Conservation (phyloP, 2,113 vertebrate species). For the Coracopsis vasa region DNA sequence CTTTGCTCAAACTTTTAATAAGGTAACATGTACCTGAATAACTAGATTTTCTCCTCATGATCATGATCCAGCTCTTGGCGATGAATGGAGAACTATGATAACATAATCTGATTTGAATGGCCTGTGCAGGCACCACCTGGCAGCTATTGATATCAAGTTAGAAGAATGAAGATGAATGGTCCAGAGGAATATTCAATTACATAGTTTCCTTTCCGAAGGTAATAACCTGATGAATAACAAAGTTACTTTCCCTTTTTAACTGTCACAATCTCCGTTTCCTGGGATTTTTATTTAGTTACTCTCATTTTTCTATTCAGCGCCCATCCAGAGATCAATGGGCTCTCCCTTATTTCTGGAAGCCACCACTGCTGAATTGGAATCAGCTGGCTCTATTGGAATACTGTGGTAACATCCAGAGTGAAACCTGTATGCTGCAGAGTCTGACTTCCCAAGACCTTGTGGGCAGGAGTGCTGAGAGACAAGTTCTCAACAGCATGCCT, state of each 20-base stretch:
- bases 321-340: background rate
- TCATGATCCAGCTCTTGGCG: slow-evolving; percentile 36
- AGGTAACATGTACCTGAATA: slow-evolving; percentile 63
- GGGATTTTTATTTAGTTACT: slow-evolving; percentile 50
- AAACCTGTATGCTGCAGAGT: background rate
- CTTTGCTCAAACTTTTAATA: slow-evolving; percentile 69
- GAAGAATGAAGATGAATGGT: slow-evolving; percentile 58
- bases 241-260: slow-evolving; percentile 25
- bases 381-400: background rate
- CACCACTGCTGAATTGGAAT: background rate
- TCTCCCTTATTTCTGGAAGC: slow-evolving; percentile 6
- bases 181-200: slow-evolving; percentile 60
- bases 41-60: slow-evolving; percentile 60
- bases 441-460: background rate
- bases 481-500: background rate
- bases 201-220: slow-evolving; percentile 48
- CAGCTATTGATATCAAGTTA: slow-evolving; percentile 62
- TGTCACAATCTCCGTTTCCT: slow-evolving; percentile 38
- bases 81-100: slow-evolving; percentile 56
- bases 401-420: background rate
- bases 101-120: slow-evolving; percentile 64
- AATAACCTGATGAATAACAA: slow-evolving; percentile 56
- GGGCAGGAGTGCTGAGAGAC: background rate
- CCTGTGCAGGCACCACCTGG: slow-evolving; percentile 42
- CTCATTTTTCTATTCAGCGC: slow-evolving; percentile 54